A percentile compares a stretch with the other conserved stretches of the same genome.
Evolutionary conservation across 1,140 invertebrate genomes (phyloP).

Genomic region (Leptinotarsa undecemlineata): DNA sequence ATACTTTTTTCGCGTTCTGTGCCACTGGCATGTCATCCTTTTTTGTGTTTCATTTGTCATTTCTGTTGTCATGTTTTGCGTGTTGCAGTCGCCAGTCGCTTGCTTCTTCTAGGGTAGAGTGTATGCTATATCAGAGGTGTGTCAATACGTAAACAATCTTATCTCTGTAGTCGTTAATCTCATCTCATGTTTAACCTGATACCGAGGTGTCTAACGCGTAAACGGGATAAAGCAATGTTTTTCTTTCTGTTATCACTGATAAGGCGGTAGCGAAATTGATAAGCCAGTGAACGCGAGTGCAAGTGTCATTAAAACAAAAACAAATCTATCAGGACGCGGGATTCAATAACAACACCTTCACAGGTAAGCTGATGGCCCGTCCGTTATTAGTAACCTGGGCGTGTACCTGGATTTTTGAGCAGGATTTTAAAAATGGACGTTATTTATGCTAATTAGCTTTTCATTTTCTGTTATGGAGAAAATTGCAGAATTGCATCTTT

Average conservation of each 20-base stretch:
- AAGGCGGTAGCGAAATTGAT: slow-evolving; percentile 23
- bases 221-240: slow-evolving; percentile 12
- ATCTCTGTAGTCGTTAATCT: not conserved
- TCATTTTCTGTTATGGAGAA: too few species aligned
- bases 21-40: too few species aligned
- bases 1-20: too few species aligned
- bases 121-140: not conserved
- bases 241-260: slow-evolving; percentile 4
- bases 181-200: slow-evolving; percentile 2
- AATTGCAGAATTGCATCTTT: not conserved
- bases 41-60: too few species aligned
- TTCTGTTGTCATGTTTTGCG: too few species aligned
- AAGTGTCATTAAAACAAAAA: slow-evolving; percentile 14
- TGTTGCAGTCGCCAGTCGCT: not conserved
- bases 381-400: slow-evolving; percentile 15
- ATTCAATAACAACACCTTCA: slow-evolving; percentile 17
- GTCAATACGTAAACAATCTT: slow-evolving; percentile 1
- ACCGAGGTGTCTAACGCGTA: not conserved
- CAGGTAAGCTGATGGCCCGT: slow-evolving; percentile 13
- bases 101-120: not conserved
- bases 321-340: slow-evolving; percentile 8
- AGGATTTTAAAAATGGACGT: too few species aligned
- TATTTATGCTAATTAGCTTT: too few species aligned
- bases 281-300: slow-evolving; percentile 14
- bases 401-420: slow-evolving; percentile 10